Percentiles rank a stretch among this genome's conserved stretches.
Conservation (phyloP, 1,140 invertebrate species). For the Drosophila asahinai region DNA sequence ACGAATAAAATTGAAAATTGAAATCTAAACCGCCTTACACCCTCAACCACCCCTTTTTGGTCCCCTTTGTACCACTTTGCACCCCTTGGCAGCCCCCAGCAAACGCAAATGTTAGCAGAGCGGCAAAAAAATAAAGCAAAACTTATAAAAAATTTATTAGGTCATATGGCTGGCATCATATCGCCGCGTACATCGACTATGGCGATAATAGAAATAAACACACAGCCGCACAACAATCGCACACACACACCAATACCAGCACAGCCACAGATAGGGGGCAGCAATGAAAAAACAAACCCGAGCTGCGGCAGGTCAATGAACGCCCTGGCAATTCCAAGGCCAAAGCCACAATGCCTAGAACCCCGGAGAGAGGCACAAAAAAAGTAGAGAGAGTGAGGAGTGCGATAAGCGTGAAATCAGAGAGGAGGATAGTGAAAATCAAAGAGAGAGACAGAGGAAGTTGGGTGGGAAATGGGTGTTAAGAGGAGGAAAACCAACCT, state of each 20-base stretch:
- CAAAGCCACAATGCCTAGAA: slow-evolving; percentile 74
- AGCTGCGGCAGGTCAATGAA: slow-evolving; percentile 74
- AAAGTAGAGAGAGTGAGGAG: slow-evolving; percentile 16
- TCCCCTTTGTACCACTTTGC: neutral
- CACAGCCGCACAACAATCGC: slow-evolving; percentile 43
- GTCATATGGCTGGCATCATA: slow-evolving; percentile 77
- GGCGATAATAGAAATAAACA: slow-evolving; percentile 78
- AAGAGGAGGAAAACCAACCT: neutral
- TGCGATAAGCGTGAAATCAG: slow-evolving; percentile 15
- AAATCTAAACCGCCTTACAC: slow-evolving; percentile 4
- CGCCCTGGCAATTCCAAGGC: slow-evolving; percentile 76
- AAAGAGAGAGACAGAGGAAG: slow-evolving; percentile 1
- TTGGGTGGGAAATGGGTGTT: neutral
- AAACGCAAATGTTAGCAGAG: slow-evolving; percentile 32
- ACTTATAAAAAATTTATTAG: slow-evolving; percentile 61
- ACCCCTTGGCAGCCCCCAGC: neutral
- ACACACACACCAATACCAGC: slow-evolving; percentile 24
- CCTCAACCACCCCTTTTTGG: neutral
- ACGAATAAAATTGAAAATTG: neutral
- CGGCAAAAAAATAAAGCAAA: slow-evolving; percentile 51
- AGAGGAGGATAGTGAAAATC: neutral
- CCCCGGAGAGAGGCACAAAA: slow-evolving; percentile 21
- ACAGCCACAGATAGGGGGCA: slow-evolving; percentile 52
- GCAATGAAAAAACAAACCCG: slow-evolving; percentile 62
- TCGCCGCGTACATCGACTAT: slow-evolving; percentile 70